These are phyloP conservation scores for Anableps anableps DNA, from an alignment of 2,797 vertebrate species.

Conservation along the genomic window DNA sequence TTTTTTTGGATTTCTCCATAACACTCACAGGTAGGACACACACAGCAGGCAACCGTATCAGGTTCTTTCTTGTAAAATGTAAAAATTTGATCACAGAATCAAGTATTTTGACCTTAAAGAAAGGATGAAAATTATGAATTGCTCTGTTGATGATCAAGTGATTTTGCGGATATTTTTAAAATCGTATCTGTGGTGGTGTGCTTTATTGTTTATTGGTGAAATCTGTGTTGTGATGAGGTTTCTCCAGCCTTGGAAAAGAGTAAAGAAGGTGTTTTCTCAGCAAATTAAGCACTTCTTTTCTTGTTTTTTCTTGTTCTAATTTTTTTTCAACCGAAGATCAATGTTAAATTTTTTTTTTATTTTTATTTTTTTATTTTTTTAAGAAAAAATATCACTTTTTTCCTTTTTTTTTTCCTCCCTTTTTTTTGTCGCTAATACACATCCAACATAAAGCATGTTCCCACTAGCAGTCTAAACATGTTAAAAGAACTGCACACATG, in stretches of 20 bases:
- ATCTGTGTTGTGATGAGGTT: not conserved
- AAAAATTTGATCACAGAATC: not conserved
- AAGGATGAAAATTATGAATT: not conserved
- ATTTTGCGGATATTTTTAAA: not conserved
- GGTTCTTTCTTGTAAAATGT: not conserved
- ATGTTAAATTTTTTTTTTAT: not conserved
- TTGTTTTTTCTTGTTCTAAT: not conserved
- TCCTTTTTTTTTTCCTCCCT: not conserved
- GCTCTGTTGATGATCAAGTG: not conserved
- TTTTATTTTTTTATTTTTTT: too few relatives aligned
- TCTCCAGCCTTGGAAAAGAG: not conserved
- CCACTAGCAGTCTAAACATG: not conserved
- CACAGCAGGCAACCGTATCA: not conserved
- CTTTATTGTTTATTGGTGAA: not conserved
- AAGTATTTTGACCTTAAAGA: not conserved
- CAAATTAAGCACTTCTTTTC: not conserved
- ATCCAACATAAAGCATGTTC: not conserved
- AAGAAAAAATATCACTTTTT: too few relatives aligned
- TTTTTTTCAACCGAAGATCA: not conserved
- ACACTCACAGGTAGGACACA: too few relatives aligned
- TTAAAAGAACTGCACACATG: conserved; percentile 6
- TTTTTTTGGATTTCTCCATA: not conserved
- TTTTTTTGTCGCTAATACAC: not conserved
- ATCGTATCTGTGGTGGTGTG: not conserved
- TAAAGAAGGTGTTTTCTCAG: not conserved